Evolutionary conservation across 2,797 vertebrate species (phyloP).

Genomic region (Brachyalestes nurse): DNA sequence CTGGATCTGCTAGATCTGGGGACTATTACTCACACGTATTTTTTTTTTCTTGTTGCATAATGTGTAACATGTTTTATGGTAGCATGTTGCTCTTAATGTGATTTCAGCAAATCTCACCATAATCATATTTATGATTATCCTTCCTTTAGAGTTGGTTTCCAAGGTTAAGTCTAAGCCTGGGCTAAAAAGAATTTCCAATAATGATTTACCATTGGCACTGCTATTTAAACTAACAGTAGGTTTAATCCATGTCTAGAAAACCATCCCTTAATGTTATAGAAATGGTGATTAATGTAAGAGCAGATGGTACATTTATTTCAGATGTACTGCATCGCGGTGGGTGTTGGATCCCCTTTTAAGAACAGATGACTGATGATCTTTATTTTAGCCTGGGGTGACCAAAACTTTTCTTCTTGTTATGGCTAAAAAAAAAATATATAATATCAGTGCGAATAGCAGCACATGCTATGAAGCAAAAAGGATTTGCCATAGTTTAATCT

Average conservation of each 20-base stretch:
- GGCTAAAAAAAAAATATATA: neutral
- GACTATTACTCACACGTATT: conserved; percentile 3
- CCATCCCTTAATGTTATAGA: no score
- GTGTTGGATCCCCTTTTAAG: neutral
- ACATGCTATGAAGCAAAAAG: neutral
- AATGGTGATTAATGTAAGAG: neutral
- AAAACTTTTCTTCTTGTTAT: neutral
- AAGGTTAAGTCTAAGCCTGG: no score
- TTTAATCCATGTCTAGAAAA: no score
- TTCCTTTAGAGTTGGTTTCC: neutral
- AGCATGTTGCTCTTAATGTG: neutral
- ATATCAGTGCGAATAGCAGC: neutral
- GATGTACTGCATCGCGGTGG: neutral
- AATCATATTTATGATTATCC: neutral
- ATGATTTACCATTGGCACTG: no score
- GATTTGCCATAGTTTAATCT: conserved; percentile 24
- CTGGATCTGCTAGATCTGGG: neutral
- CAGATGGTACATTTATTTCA: neutral
- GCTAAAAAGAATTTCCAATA: no score
- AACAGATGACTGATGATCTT: conserved; percentile 7
- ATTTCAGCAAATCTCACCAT: conserved; percentile 2
- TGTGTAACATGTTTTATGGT: conserved; percentile 2
- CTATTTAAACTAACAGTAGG: no score
- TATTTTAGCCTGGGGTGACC: conserved; percentile 15
- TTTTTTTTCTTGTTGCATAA: conserved; percentile 1